phyloP scores from a whole-genome alignment of 2,888 invertebrate species.

The Rotaria sp. region DNA sequence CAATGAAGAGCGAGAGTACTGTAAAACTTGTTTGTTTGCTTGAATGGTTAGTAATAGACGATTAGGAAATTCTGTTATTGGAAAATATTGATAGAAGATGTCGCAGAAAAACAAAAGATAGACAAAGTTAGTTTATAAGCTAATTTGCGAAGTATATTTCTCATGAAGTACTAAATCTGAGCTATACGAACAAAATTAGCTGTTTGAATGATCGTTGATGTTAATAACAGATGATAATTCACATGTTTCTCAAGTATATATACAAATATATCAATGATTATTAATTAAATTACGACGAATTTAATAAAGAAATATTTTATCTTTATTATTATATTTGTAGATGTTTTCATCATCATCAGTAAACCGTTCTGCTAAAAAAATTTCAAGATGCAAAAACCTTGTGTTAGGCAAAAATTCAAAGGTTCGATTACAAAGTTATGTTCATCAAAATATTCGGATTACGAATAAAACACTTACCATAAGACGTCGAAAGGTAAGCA shows the following conservation, averaged over 20 bases:
- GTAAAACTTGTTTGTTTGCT: not conserved
- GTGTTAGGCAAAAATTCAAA: not conserved
- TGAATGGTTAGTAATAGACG: not conserved
- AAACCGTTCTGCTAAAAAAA: no score
- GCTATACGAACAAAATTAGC: not conserved
- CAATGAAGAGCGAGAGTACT: not conserved
- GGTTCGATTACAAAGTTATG: not conserved
- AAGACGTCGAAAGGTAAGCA: no score
- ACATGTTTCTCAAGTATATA: not conserved
- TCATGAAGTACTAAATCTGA: not conserved
- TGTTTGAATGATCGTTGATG: not conserved
- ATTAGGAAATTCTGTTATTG: not conserved
- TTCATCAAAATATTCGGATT: not conserved
- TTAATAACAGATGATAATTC: not conserved
- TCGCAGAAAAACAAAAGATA: not conserved
- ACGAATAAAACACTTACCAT: no score
- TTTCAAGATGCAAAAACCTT: not conserved
- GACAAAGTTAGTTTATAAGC: not conserved
- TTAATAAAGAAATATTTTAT: not conserved
- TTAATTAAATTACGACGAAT: not conserved
- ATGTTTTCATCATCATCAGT: not conserved
- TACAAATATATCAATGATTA: not conserved
- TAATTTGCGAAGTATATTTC: not conserved
- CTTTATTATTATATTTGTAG: not conserved
- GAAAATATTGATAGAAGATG: not conserved